Evolutionary conservation across 2,888 invertebrate genomes (phyloP), one percentile per base, ranked within the genome.

Genomic region (Noctua fimbriata): DNA sequence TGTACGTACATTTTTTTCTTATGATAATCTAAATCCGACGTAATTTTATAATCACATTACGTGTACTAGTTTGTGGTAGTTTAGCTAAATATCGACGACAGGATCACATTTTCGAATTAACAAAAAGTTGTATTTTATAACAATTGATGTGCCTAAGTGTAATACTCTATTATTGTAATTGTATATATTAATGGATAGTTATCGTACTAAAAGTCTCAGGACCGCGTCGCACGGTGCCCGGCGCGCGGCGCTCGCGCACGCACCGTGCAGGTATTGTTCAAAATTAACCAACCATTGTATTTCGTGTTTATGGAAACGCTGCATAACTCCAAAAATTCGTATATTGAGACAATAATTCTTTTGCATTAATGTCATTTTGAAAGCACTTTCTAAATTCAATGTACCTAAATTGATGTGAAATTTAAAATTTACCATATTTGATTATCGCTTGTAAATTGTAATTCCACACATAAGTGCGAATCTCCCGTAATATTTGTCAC

Each of bases 61-160:
- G 91, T 94, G 93, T 94, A 92, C 90, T 95, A 95, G 95, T 91
- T 93, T 90, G 95, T 96, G 94, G 95, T 95, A 95, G 95, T 88
- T 90, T 93, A 92, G 92, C 91, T 93, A 92, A 93, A 92, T 93
- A 94, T 93, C 79, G 83, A 90, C 86, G 94, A 94, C 94, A 92
- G 93, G 94, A 94, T 94, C 94, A 95, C 95, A 91, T 93, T 96
- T 95, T 96, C 94, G 94, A 95, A 96, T 95, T 95, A 95, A 94
- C 92, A 95, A 95, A 94, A 94, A 92, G 49, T 87, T 88, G 95
- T 96, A 96, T 95, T 96, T 96, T 96, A 96, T 96, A 97, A 97
- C 94, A 97, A 97, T 97, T 95, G 97, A 97, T 97, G 97, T 97
- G 97, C 97, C 97, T 97, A 97, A 96, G 96, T 97, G 97, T 97